Evolutionary conservation across 1,140 invertebrate genomes (phyloP).

Genomic region (Psilanteris sp.): DNA sequence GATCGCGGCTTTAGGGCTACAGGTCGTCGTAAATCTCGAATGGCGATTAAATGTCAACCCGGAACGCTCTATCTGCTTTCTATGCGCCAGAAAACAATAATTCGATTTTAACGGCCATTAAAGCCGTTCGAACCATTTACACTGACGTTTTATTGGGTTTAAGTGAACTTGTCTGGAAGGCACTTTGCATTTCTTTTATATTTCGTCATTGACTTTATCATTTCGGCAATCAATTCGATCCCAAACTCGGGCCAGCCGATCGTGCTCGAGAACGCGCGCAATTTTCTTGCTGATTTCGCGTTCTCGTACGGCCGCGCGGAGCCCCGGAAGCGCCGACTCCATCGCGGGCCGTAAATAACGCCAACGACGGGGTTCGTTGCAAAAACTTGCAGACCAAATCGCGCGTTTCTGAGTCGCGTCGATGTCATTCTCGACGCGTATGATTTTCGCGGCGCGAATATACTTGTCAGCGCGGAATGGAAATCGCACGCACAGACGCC

Average conservation of each 20-base stretch:
- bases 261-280: too few species aligned
- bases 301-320: too few species aligned
- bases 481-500: constrained; percentile 37
- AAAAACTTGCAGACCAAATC: too few species aligned
- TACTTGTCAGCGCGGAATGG: constrained; percentile 44
- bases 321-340: too few species aligned
- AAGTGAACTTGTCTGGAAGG: constrained; percentile 58
- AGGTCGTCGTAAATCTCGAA: constrained; percentile 63
- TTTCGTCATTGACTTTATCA: constrained; percentile 31
- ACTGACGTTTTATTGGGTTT: constrained; percentile 65
- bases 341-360: too few species aligned
- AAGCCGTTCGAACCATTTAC: constrained; percentile 65
- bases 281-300: too few species aligned
- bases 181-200: constrained; percentile 44
- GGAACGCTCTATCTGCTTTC: constrained; percentile 60
- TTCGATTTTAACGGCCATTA: constrained; percentile 67
- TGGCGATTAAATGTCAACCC: constrained; percentile 68
- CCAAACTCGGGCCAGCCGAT: too few species aligned
- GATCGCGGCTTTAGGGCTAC: constrained; percentile 57
- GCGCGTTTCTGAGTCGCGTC: too few species aligned
- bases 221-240: constrained; percentile 28
- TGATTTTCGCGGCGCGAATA: too few species aligned
- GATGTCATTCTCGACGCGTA: too few species aligned
- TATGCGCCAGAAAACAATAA: constrained; percentile 66
- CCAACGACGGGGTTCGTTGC: too few species aligned